Percentiles rank a stretch among this genome's conserved stretches.
Conservation (phyloP, 1,140 invertebrate species). For the Bombus breviceps region DNA sequence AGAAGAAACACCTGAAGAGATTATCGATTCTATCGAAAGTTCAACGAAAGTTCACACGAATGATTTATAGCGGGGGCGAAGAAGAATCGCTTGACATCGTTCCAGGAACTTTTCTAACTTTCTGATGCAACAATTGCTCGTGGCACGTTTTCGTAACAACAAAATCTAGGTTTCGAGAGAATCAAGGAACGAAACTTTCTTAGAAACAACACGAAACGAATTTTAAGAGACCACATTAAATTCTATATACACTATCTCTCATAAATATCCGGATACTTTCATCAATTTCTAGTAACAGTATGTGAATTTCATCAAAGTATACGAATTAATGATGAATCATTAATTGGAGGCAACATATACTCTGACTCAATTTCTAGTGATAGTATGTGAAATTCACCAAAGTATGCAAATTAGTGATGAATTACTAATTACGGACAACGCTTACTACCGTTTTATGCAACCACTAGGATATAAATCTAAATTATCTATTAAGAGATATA, state of each 20-base stretch:
- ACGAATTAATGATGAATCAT: too few relatives aligned
- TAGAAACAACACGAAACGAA: slow-evolving; percentile 9
- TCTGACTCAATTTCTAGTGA: too few relatives aligned
- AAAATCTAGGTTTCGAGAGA: slow-evolving; percentile 23
- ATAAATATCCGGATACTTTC: not conserved
- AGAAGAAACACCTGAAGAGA: not conserved
- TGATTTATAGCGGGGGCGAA: not conserved
- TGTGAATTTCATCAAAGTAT: too few relatives aligned
- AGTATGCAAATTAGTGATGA: too few relatives aligned
- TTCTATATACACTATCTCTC: not conserved
- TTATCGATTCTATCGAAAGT: not conserved
- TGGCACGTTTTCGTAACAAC: slow-evolving; percentile 31
- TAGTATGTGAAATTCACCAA: too few relatives aligned
- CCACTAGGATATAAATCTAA: too few relatives aligned
- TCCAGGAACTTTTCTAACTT: slow-evolving; percentile 32
- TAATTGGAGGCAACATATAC: too few relatives aligned
- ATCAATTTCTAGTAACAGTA: too few relatives aligned
- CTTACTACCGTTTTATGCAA: too few relatives aligned
- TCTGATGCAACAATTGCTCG: slow-evolving; percentile 32
- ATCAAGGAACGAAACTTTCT: slow-evolving; percentile 11
- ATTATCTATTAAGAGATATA: too few relatives aligned
- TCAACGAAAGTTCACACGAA: not conserved
- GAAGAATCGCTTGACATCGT: slow-evolving; percentile 16
- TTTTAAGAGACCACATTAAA: slow-evolving; percentile 2
- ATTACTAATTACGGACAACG: too few relatives aligned